Evolutionary conservation across 2,113 vertebrate genomes (phyloP).

Genomic region (Callopanchax toddi): DNA sequence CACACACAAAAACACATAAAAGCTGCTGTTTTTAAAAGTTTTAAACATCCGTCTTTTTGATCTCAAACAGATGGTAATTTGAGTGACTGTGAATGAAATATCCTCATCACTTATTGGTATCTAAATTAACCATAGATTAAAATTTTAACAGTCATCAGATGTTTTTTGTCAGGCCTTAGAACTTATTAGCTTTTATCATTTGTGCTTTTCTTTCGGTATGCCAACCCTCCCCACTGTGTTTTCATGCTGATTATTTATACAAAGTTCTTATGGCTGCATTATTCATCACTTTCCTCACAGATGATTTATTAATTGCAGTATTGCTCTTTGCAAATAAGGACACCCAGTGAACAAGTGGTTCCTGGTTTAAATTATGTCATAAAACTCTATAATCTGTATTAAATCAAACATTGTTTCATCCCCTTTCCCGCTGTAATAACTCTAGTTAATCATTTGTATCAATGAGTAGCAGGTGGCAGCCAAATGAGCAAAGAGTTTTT

Average conservation of each 20-base stretch:
- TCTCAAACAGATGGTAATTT: not conserved
- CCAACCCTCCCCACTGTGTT: constrained; percentile 25
- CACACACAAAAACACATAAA: constrained; percentile 9
- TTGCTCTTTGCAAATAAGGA: constrained; percentile 26
- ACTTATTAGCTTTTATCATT: constrained; percentile 18
- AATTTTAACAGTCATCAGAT: constrained; percentile 13
- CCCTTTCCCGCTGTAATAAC: constrained; percentile 19
- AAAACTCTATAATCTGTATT: constrained; percentile 10
- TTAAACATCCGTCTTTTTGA: constrained; percentile 1
- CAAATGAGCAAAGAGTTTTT: constrained; percentile 48
- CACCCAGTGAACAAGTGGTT: constrained; percentile 38
- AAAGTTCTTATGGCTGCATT: constrained; percentile 44
- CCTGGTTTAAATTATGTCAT: constrained; percentile 23
- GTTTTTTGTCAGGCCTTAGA: constrained; percentile 1
- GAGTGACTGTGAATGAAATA: not conserved
- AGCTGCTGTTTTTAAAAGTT: not conserved
- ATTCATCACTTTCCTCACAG: constrained; percentile 42
- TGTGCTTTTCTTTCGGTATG: constrained; percentile 19
- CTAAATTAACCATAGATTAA: constrained; percentile 22
- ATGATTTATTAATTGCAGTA: constrained; percentile 57
- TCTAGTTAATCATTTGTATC: constrained; percentile 44
- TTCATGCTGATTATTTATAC: constrained; percentile 31
- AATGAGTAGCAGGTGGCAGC: constrained; percentile 50
- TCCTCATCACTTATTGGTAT: constrained; percentile 6
- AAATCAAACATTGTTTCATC: constrained; percentile 28